Percentiles rank a stretch among this genome's conserved stretches.
Conservation (phyloP, 2,888 invertebrate species). For the Hedya salicella region DNA sequence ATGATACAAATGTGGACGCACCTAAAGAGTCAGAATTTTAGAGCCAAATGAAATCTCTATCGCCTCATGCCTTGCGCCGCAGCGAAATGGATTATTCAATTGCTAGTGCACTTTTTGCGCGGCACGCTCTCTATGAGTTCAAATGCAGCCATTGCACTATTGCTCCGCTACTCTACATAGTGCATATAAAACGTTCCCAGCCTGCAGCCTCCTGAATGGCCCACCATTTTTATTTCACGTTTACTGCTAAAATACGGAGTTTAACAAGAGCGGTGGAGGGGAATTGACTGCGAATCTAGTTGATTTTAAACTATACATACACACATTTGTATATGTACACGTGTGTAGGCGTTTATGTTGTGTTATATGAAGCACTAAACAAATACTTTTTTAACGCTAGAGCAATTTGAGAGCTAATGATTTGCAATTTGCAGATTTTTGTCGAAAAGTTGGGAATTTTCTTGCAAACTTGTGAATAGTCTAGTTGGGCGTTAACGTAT, state of each 20-base stretch:
- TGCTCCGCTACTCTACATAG: slow-evolving; percentile 24
- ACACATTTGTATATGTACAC: background rate
- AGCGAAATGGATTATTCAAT: slow-evolving; percentile 72
- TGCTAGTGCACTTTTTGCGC: slow-evolving; percentile 64
- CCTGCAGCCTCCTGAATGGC: slow-evolving; percentile 27
- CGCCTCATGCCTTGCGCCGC: slow-evolving; percentile 45
- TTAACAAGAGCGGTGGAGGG: slow-evolving; percentile 25
- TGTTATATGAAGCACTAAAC: background rate
- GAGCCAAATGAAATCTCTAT: background rate
- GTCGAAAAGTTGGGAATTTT: too few species aligned
- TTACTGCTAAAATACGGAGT: slow-evolving; percentile 38
- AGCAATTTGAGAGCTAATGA: too few species aligned
- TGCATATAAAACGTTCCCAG: slow-evolving; percentile 6
- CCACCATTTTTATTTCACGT: slow-evolving; percentile 31
- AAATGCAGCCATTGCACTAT: slow-evolving; percentile 39
- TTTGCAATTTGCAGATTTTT: too few species aligned
- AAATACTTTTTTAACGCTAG: background rate
- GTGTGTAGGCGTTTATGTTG: background rate
- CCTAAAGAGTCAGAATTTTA: too few species aligned
- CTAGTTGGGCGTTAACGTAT: too few species aligned
- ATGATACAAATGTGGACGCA: too few species aligned
- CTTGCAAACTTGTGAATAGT: too few species aligned
- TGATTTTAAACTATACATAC: slow-evolving; percentile 20
- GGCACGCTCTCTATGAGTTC: slow-evolving; percentile 47
- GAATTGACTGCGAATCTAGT: slow-evolving; percentile 22